These are phyloP conservation scores for Rachycentron canadum DNA, from an alignment of 2,797 vertebrate genomes.

Conservation along the genomic window DNA sequence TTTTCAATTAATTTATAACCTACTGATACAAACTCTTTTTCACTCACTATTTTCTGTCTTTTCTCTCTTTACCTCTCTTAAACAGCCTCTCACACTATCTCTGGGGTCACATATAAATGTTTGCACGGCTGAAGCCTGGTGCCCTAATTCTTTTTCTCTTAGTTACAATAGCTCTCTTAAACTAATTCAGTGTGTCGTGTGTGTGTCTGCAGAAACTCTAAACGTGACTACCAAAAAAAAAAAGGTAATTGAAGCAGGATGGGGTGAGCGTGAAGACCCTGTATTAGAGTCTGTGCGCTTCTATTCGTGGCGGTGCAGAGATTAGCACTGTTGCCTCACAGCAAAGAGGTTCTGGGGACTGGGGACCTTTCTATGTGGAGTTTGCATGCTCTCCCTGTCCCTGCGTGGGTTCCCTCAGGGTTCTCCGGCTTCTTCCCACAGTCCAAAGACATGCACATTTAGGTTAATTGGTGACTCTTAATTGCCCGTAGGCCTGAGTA, in stretches of 20 bases:
- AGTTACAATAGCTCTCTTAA: constrained; percentile 6
- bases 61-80: constrained; percentile 30
- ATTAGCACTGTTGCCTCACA: too few species aligned
- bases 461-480: too few species aligned
- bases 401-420: too few species aligned
- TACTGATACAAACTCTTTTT: constrained; percentile 56
- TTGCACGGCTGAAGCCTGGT: constrained; percentile 19
- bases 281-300: background rate
- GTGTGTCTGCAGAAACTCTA: background rate
- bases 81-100: constrained; percentile 37
- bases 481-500: too few species aligned
- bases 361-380: too few species aligned
- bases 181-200: constrained; percentile 7
- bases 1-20: constrained; percentile 65
- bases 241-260: background rate
- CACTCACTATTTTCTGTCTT: constrained; percentile 13
- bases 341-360: too few species aligned
- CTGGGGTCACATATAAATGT: constrained; percentile 47
- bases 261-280: background rate
- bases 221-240: background rate
- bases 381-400: too few species aligned
- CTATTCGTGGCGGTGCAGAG: too few species aligned
- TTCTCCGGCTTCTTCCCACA: too few species aligned
- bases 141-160: constrained; percentile 9
- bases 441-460: too few species aligned